Evolutionary conservation across 2,888 invertebrate genomes (phyloP), one percentile per base, ranked within the genome.

Genomic region (Ophion slaviceki): DNA sequence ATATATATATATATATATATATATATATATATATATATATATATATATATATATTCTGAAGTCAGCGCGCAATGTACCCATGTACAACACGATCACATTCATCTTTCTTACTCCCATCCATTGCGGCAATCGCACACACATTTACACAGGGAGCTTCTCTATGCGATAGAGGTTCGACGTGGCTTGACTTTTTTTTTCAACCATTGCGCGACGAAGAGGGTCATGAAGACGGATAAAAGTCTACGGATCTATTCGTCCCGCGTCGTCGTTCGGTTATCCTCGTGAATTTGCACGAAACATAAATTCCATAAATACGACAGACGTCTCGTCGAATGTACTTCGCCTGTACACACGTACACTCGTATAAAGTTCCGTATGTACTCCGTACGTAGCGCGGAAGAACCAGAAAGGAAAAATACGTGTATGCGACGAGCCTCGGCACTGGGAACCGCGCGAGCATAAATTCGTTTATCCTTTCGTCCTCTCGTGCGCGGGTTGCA

Each of bases 391-490:
- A 20, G 14, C 24, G 11, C 47, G 14, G n/a, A 61, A 75, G 36
- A 40, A 53, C 17, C 53, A 17, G 53, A 53, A 53, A 17, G 14
- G 53, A 61, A 62, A 78, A 67, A 45, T 32, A 71, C 67, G 70
- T 62, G 53, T 45, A 75, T 72, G 72, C 53, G 85, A 85, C 80
- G 72, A 82, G 67, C 62, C 62, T 68, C 62, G 66, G 32, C 32
- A 64, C 71, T 40, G 5, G 47, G 53, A 53, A 53, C 14, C 53
- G 59, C 36, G 6, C 68, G 59, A 67, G 72, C 59, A 83, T 86
- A 86, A 83, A 86, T 83, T 80, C 74, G 80, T 77, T 77, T 45
- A 80, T 64, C 68, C 72, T n/a, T 68, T 67, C 62, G 53, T 62
- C n/a, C 62, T 40, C 45, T 17, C 36, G 17, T 62, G 20, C n/a